phyloP scores from a whole-genome alignment of 2,888 invertebrate species.

The Diaprepes abbreviatus region DNA sequence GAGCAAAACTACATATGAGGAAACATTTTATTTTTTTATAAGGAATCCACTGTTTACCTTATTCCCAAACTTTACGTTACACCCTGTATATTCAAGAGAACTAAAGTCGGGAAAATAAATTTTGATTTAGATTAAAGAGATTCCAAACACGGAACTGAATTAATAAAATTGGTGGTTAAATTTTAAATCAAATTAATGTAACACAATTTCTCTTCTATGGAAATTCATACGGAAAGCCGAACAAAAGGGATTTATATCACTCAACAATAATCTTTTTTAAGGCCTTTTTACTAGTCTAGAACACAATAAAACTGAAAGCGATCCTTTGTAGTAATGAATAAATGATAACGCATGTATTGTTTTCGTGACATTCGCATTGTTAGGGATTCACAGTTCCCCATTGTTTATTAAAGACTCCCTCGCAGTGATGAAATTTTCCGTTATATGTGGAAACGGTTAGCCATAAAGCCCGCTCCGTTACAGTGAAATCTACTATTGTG shows the following conservation, averaged over 20 bases:
- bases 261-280: slow-evolving; percentile 36
- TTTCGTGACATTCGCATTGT: slow-evolving; percentile 46
- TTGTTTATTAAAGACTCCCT: slow-evolving; percentile 42
- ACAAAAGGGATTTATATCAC: slow-evolving; percentile 22
- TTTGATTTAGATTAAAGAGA: no score
- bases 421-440: slow-evolving; percentile 22
- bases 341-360: slow-evolving; percentile 47
- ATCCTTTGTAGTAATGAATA: slow-evolving; percentile 47
- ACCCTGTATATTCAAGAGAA: no score
- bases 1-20: no score
- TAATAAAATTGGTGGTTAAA: no score
- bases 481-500: slow-evolving; percentile 26
- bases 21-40: no score
- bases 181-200: slow-evolving; percentile 4
- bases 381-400: slow-evolving; percentile 41
- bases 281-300: slow-evolving; percentile 29
- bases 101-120: no score
- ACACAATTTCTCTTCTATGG: neutral
- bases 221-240: neutral
- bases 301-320: slow-evolving; percentile 39
- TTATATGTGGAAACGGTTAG: slow-evolving; percentile 35
- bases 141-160: no score
- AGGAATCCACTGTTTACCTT: no score
- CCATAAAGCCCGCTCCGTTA: slow-evolving; percentile 24
- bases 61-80: no score